These are phyloP conservation scores for Pristionchus entomophagus DNA, from an alignment of 2,888 invertebrate genomes.

Conservation along the genomic window DNA sequence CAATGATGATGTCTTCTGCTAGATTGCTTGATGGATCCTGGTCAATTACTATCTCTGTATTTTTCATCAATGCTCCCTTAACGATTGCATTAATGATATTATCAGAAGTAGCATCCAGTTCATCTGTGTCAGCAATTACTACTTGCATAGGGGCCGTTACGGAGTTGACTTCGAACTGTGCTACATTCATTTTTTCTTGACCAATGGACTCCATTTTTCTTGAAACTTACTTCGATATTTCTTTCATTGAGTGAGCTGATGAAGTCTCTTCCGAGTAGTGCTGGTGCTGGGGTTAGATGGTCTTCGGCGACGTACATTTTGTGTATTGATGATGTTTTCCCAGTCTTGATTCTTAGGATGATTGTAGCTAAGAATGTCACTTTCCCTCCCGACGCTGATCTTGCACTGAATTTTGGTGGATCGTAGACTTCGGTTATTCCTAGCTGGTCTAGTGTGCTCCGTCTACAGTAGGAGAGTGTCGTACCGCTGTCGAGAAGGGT, in stretches of 20 bases:
- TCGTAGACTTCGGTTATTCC: background rate
- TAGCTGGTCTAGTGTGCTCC: background rate
- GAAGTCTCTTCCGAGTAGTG: background rate
- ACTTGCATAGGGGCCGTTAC: background rate
- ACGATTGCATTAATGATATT: background rate
- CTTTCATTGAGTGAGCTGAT: background rate
- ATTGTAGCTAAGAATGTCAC: background rate
- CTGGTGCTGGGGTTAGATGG: background rate
- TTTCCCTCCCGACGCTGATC: background rate
- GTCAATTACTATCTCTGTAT: background rate
- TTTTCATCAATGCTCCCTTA: background rate
- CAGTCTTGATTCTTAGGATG: background rate
- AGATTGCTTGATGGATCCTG: background rate
- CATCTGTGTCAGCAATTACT: background rate
- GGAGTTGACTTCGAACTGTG: background rate
- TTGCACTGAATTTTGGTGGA: background rate
- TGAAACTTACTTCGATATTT: background rate
- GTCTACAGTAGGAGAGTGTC: too few relatives aligned
- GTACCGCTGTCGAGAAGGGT: too few relatives aligned
- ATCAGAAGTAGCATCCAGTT: background rate
- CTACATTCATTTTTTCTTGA: background rate
- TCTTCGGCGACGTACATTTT: slow-evolving; percentile 28
- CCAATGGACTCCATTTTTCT: background rate
- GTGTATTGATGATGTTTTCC: background rate
- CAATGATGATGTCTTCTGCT: background rate